Conservation (phyloP, 2,797 vertebrate genomes). For the Etheostoma nigrum region DNA sequence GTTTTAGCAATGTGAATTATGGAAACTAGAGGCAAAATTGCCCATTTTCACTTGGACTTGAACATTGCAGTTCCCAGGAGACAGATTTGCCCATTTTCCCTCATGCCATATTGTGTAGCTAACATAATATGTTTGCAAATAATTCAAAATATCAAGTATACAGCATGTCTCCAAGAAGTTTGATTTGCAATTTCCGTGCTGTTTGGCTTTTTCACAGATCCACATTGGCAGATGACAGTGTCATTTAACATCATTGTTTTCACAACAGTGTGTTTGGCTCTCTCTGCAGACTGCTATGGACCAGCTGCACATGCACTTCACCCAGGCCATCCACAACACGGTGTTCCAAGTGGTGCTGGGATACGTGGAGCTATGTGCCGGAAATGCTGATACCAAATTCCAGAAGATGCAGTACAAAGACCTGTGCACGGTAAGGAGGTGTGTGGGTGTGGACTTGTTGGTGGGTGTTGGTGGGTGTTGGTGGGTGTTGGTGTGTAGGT, state of each 20-base stretch:
- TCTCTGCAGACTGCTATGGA: constrained; percentile 95
- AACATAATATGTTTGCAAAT: constrained; percentile 6
- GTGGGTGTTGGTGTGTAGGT: no score
- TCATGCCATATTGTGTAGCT: constrained; percentile 9
- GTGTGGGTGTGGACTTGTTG: no score
- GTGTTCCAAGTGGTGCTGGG: constrained; percentile 99
- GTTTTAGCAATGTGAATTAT: constrained; percentile 17
- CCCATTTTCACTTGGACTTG: constrained; percentile 10
- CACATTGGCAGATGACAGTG: constrained; percentile 22
- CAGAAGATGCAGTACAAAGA: constrained; percentile 99
- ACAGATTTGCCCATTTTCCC: constrained; percentile 11
- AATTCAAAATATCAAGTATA: constrained; percentile 16
- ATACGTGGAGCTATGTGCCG: constrained; percentile 97
- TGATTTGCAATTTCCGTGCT: constrained; percentile 15
- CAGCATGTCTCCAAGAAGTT: constrained; percentile 16
- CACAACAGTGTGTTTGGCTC: constrained; percentile 40
- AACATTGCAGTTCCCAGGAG: constrained; percentile 4
- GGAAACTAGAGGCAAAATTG: constrained; percentile 14
- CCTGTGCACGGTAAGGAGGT: constrained; percentile 91
- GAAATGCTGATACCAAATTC: constrained; percentile 98
- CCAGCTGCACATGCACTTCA: constrained; percentile 99
- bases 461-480: no score
- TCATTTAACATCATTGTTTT: constrained; percentile 28
- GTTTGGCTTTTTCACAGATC: constrained; percentile 22
- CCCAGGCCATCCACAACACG: constrained; percentile 99